These are phyloP conservation scores for Drosophila elegans DNA, from an alignment of 1,140 invertebrate species.

Conservation along the genomic window DNA sequence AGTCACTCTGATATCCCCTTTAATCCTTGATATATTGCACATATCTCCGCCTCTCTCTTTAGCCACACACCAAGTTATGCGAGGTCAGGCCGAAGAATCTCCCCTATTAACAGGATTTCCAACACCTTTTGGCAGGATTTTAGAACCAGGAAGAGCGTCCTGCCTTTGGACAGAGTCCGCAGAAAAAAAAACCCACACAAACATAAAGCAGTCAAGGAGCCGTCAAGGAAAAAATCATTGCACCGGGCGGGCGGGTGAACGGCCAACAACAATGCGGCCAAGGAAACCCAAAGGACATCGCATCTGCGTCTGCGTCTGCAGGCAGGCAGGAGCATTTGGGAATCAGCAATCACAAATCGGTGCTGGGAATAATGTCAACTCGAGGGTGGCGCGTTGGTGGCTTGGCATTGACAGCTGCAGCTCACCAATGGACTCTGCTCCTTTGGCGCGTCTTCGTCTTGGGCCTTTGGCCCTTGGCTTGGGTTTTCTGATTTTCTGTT, in stretches of 20 bases:
- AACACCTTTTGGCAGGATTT: constrained; percentile 60
- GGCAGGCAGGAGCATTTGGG: constrained; percentile 42
- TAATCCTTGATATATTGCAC: constrained; percentile 28
- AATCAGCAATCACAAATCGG: constrained; percentile 55
- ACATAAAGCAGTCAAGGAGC: constrained; percentile 32
- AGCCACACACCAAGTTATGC: constrained; percentile 32
- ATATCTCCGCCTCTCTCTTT: background rate
- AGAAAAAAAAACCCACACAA: constrained; percentile 56
- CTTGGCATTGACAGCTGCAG: constrained; percentile 68
- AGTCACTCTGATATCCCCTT: background rate
- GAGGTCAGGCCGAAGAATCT: constrained; percentile 45
- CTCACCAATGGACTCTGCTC: constrained; percentile 28
- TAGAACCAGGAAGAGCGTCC: constrained; percentile 17
- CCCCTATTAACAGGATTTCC: constrained; percentile 71
- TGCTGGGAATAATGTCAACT: constrained; percentile 68
- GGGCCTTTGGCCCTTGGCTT: constrained; percentile 23
- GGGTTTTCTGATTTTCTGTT: constrained; percentile 37
- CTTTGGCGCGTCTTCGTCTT: constrained; percentile 65
- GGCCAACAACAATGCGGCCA: constrained; percentile 52
- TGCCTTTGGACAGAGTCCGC: constrained; percentile 19
- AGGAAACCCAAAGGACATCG: constrained; percentile 62
- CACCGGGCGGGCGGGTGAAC: constrained; percentile 61
- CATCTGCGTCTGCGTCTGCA: constrained; percentile 50
- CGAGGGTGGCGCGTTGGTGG: constrained; percentile 69
- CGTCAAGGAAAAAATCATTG: constrained; percentile 64